Evolutionary conservation across 1,140 invertebrate species (phyloP).

Genomic region (Scylla paramamosain): DNA sequence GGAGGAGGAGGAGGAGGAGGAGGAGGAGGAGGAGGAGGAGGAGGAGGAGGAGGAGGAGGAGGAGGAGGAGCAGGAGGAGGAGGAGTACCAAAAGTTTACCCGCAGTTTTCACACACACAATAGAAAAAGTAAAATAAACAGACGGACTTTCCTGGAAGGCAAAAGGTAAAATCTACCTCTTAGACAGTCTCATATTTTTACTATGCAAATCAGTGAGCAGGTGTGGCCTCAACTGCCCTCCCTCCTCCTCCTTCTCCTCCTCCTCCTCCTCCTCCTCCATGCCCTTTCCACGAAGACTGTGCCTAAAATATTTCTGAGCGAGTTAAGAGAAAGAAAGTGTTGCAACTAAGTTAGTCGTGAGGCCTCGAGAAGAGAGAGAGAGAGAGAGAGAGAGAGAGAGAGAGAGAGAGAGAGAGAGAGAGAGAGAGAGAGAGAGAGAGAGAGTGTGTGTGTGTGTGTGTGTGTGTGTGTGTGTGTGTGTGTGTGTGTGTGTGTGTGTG

Average conservation of each 20-base stretch:
- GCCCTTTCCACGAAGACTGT: background rate
- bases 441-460: too few species aligned
- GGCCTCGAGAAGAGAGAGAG: too few species aligned
- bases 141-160: background rate
- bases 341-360: background rate
- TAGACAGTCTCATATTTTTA: background rate
- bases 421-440: too few species aligned
- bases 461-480: too few species aligned
- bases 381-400: too few species aligned
- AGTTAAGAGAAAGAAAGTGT: background rate
- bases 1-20: too few species aligned
- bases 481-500: background rate
- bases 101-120: background rate
- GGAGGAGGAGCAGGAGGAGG: too few species aligned
- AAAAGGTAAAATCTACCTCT: background rate
- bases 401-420: too few species aligned
- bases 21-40: too few species aligned
- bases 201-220: slow-evolving; percentile 10
- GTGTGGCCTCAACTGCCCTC: background rate
- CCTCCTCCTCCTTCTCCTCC: background rate
- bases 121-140: background rate
- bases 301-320: background rate
- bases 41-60: too few species aligned
- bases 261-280: background rate
- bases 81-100: background rate